phyloP scores from a whole-genome alignment of 2,888 invertebrate species.

The Lamellibrachia columna region DNA sequence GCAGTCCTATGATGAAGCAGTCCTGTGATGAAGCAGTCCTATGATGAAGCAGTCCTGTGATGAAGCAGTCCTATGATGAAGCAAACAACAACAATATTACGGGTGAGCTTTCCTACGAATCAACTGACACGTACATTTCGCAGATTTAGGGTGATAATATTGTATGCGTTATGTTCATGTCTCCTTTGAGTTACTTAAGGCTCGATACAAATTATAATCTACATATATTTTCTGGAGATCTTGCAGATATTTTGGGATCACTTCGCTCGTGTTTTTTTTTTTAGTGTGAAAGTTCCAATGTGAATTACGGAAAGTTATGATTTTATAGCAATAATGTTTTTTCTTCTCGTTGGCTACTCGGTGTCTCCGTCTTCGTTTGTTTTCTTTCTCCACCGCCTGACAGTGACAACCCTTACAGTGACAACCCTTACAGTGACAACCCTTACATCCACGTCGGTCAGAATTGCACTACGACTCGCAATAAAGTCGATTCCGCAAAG shows the following conservation, averaged over 20 bases:
- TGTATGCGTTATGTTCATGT: not conserved
- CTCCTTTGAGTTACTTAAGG: not conserved
- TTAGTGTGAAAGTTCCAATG: no score
- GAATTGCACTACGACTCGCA: not conserved
- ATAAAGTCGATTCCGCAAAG: no score
- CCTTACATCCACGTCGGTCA: not conserved
- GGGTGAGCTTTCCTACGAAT: not conserved
- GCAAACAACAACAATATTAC: not conserved
- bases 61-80: no score
- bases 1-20: no score
- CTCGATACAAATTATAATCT: not conserved
- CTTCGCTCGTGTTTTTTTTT: not conserved
- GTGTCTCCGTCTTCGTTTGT: not conserved
- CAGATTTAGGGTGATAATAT: not conserved
- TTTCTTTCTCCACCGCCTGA: not conserved
- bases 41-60: no score
- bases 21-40: no score
- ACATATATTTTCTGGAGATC: not conserved
- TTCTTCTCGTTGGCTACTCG: not conserved
- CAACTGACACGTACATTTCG: not conserved
- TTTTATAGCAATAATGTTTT: not conserved
- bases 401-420: not conserved
- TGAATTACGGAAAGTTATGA: no score
- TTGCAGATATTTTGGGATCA: not conserved
- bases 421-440: not conserved